phyloP scores from a whole-genome alignment of 2,888 invertebrate species.

The Clepsis dumicolana region DNA sequence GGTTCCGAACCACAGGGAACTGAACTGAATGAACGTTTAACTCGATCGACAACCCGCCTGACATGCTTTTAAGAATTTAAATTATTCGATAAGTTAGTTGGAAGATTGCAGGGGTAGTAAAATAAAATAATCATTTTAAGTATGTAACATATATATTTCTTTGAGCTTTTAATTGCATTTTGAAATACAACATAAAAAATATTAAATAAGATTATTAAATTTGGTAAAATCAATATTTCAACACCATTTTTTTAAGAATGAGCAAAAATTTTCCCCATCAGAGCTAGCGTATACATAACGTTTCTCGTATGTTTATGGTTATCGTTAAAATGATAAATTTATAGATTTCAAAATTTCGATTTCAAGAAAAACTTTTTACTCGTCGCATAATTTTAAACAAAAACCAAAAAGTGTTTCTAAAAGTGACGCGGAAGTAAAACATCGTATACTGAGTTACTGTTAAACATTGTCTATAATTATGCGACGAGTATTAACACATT shows the following conservation, averaged over 20 bases:
- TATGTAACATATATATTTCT: constrained; percentile 95
- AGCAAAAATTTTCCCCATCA: constrained; percentile 87
- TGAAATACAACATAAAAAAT: constrained; percentile 93
- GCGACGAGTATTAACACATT: constrained; percentile 46
- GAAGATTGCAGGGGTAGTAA: constrained; percentile 47
- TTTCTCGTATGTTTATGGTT: constrained; percentile 87
- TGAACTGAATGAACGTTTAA: too few relatives aligned
- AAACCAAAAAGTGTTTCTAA: constrained; percentile 26
- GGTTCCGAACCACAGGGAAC: too few relatives aligned
- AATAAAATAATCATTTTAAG: constrained; percentile 82
- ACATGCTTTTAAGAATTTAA: too few relatives aligned
- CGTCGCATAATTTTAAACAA: constrained; percentile 33
- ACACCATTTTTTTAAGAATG: constrained; percentile 85
- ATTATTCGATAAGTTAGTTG: background rate
- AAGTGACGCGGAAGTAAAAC: constrained; percentile 34
- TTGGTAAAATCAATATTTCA: constrained; percentile 91
- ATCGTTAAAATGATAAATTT: constrained; percentile 86
- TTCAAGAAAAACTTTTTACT: constrained; percentile 41
- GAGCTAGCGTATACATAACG: constrained; percentile 92
- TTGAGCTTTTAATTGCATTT: constrained; percentile 94
- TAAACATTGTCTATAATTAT: constrained; percentile 34
- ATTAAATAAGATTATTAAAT: constrained; percentile 92
- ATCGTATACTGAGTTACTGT: constrained; percentile 42
- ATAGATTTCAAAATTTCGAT: constrained; percentile 49
- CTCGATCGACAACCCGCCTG: too few relatives aligned